These are phyloP conservation scores for Nestor notabilis DNA, from an alignment of 2,113 vertebrate species.

Conservation along the genomic window DNA sequence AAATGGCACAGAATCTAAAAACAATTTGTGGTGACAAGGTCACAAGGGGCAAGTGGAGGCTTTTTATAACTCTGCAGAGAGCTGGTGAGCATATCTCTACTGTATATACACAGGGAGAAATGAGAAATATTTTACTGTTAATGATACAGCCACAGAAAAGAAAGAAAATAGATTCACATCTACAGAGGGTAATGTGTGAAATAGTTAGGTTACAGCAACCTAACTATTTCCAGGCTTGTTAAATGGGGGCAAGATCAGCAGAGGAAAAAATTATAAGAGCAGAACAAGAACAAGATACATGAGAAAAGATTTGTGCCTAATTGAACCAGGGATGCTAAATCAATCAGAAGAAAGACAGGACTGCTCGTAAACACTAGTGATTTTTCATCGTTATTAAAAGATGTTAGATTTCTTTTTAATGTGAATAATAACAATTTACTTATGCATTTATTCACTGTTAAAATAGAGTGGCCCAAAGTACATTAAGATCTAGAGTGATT, in stretches of 20 bases:
- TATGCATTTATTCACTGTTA: not conserved
- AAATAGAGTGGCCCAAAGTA: not conserved
- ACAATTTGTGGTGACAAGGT: constrained; percentile 61
- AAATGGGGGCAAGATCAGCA: not conserved
- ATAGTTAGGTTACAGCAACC: not conserved
- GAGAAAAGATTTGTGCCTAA: not conserved
- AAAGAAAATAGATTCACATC: not conserved
- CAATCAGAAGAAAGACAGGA: not conserved
- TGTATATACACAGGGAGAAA: not conserved
- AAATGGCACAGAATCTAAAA: constrained; percentile 57
- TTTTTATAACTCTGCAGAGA: constrained; percentile 31
- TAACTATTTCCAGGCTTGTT: not conserved
- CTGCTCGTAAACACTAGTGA: rapidly evolving
- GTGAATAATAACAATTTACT: not conserved
- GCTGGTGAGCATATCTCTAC: not conserved
- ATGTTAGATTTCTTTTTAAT: not conserved
- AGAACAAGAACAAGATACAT: not conserved
- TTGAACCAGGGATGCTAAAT: not conserved
- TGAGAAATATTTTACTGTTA: constrained; percentile 7
- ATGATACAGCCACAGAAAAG: not conserved
- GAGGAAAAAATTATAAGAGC: not conserved
- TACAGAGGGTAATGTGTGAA: constrained; percentile 5
- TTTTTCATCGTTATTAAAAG: not conserved
- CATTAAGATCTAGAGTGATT: not conserved
- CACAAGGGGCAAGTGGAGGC: constrained; percentile 2